A percentile compares a stretch with the other conserved stretches of the same genome.
Evolutionary conservation across 2,113 vertebrate genomes (phyloP).

Genomic region (Proteles cristata): DNA sequence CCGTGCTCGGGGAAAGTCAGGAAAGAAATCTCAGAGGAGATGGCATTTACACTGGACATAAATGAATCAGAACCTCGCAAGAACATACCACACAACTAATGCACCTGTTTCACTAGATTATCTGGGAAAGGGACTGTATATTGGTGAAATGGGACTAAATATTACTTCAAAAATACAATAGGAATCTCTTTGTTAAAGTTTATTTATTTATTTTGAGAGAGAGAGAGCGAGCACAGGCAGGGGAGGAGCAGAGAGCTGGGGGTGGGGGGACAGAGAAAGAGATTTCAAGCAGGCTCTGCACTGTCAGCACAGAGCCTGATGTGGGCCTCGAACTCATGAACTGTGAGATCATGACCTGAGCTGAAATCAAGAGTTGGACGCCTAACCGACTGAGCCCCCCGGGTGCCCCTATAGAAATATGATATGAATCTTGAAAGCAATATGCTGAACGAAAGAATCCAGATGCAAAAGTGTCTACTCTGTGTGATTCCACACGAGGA

Average conservation of each 20-base stretch:
- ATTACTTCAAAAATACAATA: background rate
- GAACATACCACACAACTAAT: accelerated
- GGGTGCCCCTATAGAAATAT: background rate
- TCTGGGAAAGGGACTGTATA: background rate
- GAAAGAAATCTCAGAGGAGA: background rate
- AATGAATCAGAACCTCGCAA: background rate
- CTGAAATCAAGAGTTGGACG: no score
- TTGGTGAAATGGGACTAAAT: no score
- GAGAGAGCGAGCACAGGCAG: no score
- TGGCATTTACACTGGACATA: no score
- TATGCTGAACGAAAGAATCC: background rate
- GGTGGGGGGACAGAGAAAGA: no score
- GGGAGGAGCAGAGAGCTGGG: no score
- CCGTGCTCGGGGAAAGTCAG: background rate
- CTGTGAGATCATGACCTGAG: no score
- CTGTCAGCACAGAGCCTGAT: no score
- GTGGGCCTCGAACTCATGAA: no score
- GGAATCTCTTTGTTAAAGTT: background rate
- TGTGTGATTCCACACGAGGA: background rate
- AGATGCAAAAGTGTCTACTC: background rate
- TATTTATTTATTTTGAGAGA: no score
- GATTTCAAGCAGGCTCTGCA: no score
- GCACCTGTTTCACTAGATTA: accelerated
- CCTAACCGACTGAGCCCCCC: no score
- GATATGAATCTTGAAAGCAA: background rate